Percentiles rank a stretch among this genome's conserved stretches.
Conservation (phyloP, 1,140 invertebrate genomes). For the Pentalonia nigronervosa region DNA sequence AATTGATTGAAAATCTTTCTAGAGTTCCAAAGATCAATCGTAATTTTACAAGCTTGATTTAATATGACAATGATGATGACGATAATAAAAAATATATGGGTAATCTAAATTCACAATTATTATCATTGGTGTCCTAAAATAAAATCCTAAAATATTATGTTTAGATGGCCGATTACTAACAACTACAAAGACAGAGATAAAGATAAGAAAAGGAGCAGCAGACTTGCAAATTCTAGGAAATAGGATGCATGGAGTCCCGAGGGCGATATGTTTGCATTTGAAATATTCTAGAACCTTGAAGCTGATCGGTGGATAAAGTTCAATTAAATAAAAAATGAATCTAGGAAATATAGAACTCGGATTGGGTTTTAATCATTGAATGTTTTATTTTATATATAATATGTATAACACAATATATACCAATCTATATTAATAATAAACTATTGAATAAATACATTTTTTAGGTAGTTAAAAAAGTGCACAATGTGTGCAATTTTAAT, state of each 20-base stretch:
- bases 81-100: background rate
- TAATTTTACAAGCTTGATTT: background rate
- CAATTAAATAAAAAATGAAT: slow-evolving; percentile 31
- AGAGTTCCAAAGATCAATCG: background rate
- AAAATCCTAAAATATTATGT: slow-evolving; percentile 25
- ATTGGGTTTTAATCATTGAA: background rate
- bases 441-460: background rate
- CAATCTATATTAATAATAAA: background rate
- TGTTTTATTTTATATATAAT: background rate
- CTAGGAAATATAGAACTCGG: background rate
- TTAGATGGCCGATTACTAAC: background rate
- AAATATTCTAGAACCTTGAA: background rate
- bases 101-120: background rate
- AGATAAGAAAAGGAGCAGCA: slow-evolving; percentile 43
- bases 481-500: background rate
- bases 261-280: slow-evolving; percentile 24
- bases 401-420: too few species aligned
- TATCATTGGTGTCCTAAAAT: slow-evolving; percentile 7
- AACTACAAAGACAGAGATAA: background rate
- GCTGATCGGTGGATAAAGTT: slow-evolving; percentile 29
- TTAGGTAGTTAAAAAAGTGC: background rate
- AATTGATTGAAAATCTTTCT: slow-evolving; percentile 30
- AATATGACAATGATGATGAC: background rate
- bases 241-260: background rate
- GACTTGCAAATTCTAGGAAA: background rate